These are phyloP conservation scores for Magallana angulata DNA, from an alignment of 1,140 invertebrate genomes.

Conservation along the genomic window DNA sequence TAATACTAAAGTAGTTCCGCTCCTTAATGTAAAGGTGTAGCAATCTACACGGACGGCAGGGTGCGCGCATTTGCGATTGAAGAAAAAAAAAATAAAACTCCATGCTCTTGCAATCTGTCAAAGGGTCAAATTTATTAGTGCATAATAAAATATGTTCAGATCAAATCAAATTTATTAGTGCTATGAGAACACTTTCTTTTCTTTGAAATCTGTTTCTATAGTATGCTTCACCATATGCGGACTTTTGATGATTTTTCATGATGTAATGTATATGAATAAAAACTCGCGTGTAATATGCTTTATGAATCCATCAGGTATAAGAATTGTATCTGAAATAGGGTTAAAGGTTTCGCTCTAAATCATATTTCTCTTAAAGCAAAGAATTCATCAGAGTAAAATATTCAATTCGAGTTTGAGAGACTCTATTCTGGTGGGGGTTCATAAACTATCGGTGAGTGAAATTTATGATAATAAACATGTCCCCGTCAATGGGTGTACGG, in stretches of 20 bases:
- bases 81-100: too few relatives aligned
- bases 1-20: too few relatives aligned
- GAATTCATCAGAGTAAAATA: background rate
- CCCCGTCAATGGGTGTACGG: background rate
- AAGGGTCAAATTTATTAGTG: too few relatives aligned
- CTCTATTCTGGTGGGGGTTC: background rate
- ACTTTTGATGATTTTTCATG: background rate
- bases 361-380: background rate
- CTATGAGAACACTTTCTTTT: background rate
- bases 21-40: too few relatives aligned
- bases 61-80: too few relatives aligned
- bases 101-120: too few relatives aligned
- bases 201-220: background rate
- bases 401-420: background rate
- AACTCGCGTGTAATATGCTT: slow-evolving; percentile 3
- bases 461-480: slow-evolving; percentile 37
- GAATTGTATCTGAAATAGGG: background rate
- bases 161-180: too few relatives aligned
- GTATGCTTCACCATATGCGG: background rate
- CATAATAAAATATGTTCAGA: too few relatives aligned
- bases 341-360: background rate
- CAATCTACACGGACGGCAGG: too few relatives aligned
- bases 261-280: background rate
- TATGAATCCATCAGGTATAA: background rate
- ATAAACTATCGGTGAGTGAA: slow-evolving; percentile 27